Evolutionary conservation across 1,140 invertebrate genomes (phyloP).

Genomic region (Phocides pigmalion): DNA sequence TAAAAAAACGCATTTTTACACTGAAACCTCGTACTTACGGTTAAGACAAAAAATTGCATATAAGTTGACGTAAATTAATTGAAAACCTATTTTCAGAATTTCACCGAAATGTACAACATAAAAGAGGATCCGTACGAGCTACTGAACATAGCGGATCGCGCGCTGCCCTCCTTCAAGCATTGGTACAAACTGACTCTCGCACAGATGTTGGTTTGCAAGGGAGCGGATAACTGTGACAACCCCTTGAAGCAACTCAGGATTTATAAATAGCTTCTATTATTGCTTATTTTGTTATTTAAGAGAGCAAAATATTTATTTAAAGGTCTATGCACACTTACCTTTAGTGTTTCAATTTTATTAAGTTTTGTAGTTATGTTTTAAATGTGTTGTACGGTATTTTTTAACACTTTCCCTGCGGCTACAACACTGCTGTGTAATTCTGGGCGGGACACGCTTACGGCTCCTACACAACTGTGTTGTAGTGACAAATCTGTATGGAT

Average conservation of each 20-base stretch:
- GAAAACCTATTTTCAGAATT: constrained; percentile 86
- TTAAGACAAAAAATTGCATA: too few relatives aligned
- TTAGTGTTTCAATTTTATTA: not conserved
- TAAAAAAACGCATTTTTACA: too few relatives aligned
- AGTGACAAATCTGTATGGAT: too few relatives aligned
- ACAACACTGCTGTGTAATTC: too few relatives aligned
- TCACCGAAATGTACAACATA: constrained; percentile 89
- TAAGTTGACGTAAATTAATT: too few relatives aligned
- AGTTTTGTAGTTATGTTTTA: too few relatives aligned
- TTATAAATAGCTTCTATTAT: not conserved
- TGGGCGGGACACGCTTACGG: too few relatives aligned
- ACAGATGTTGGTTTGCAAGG: constrained; percentile 72
- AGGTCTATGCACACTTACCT: not conserved
- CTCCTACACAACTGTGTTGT: too few relatives aligned
- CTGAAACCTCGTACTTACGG: too few relatives aligned
- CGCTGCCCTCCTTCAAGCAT: constrained; percentile 74
- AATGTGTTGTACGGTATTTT: too few relatives aligned
- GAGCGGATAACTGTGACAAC: constrained; percentile 56
- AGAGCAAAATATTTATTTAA: not conserved
- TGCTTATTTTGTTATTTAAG: not conserved
- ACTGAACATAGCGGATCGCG: constrained; percentile 84
- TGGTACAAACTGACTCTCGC: constrained; percentile 77
- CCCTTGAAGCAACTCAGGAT: constrained; percentile 29
- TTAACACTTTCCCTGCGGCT: too few relatives aligned
- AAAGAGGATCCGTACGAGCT: constrained; percentile 88